Evolutionary conservation across 2,888 invertebrate genomes (phyloP), one percentile per base, ranked within the genome.

Genomic region (Aethes cnicana): DNA sequence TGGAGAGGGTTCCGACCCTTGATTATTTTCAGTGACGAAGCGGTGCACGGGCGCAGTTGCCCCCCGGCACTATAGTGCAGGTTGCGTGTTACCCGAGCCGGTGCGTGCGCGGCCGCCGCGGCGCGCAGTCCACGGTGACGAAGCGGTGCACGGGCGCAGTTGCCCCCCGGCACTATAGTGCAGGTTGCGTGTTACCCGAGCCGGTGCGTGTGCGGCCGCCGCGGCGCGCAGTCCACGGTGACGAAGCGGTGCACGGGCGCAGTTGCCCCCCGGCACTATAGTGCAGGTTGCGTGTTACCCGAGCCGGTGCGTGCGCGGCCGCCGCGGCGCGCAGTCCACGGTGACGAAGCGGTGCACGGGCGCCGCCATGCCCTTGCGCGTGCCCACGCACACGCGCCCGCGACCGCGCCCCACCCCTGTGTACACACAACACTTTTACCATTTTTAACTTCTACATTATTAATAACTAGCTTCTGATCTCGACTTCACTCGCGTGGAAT

Each of bases 231-330:
- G 77, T 39, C 78, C 79, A 8, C 90, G 71, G 92, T 91, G 76
- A 93, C 92, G 76, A 93, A 92, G 64, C 93, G 91, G 80, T 94
- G 94, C 69, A 94, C 92, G 53, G 94, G 93, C 69, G 93, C 92
- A 73, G 93, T 92, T 93, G 93, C 93, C 77, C 92, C 92, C 85
- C 93, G 93, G 68, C 90, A 84, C 47, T n/a, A 26, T 14, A 14
- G 9, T 7, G 6, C 12, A 30, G 14, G 12, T 30, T 8, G 2
- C 8, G 7, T 12, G 30, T 1, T 5, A 14, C 12, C 14, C 14
- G n/a, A n/a, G n/a, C n/a, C 85, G 56, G 37, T 71, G 74, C 0
- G 74, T 54, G 52, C 83, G 73, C 55, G 74, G 78, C 53, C 91
- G 86, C 60, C 91, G 84, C 61, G 91, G 91, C 61, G 90, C 84